phyloP scores from a whole-genome alignment of 2,797 vertebrate species.

The Todus mexicanus region DNA sequence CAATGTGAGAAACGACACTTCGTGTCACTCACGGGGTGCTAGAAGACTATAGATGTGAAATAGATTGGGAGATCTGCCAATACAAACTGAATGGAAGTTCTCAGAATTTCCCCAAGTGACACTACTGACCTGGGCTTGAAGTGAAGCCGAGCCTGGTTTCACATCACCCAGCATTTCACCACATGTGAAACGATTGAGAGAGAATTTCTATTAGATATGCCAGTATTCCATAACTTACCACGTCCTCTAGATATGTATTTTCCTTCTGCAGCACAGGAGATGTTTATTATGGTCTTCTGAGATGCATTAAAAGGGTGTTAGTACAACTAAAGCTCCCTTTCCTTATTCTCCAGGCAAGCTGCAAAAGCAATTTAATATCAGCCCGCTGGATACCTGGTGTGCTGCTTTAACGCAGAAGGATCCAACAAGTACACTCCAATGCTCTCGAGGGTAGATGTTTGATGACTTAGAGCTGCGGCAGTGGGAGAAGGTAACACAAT shows the following conservation, averaged over 20 bases:
- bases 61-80: conserved; percentile 68
- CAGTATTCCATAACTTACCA: conserved; percentile 31
- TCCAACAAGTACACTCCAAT: neutral
- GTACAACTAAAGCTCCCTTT: conserved; percentile 55
- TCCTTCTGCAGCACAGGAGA: conserved; percentile 36
- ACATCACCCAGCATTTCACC: conserved; percentile 62
- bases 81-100: conserved; percentile 61
- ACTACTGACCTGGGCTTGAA: conserved; percentile 63
- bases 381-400: neutral
- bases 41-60: conserved; percentile 57
- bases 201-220: conserved; percentile 59
- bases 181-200: conserved; percentile 61
- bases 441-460: neutral
- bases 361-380: conserved; percentile 48
- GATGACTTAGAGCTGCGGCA: conserved; percentile 10
- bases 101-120: conserved; percentile 63
- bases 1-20: conserved; percentile 51
- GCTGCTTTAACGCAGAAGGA: conserved; percentile 3
- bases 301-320: conserved; percentile 49
- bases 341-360: conserved; percentile 37
- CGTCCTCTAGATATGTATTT: conserved; percentile 5
- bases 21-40: conserved; percentile 29
- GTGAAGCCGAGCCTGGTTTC: conserved; percentile 63
- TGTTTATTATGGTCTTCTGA: conserved; percentile 54
- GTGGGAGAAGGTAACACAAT: conserved; percentile 5